Base-by-base conservation (phyloP, 1,140 invertebrate genomes). In the Diorhabda elongata region DNA sequence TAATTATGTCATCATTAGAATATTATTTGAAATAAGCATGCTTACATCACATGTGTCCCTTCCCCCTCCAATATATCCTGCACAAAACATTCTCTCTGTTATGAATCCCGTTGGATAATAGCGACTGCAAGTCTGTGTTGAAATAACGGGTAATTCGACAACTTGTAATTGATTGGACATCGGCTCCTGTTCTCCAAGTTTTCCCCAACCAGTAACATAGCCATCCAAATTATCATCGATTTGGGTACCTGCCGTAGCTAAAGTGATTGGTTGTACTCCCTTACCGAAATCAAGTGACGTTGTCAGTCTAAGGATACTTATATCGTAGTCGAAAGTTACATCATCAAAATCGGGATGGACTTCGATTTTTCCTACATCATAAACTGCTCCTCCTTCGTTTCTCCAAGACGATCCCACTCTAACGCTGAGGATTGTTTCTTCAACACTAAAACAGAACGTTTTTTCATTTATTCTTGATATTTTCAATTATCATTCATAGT, bases 181-280 rank as follows among this genome's bases (percentile, higher is more conserved):
- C 42, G 57, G 42, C 44, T 71, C 71, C 11, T 47, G 62, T 61
- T 72, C 66, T 41, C 44, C 3, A 8, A 71, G 5, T 7, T 45
- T 44, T 7, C 86, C 85, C 88, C 88, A 90, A 26, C 88, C 89
- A 8, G 87, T 84, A 43, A 87, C 84, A 67, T 82, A 82, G 6
- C 66, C 70, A 5, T 45, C 41, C 5, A 42, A 44, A n/a, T 61
- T 73, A 9, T 61, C 58, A 4, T 57, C 4, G 7, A 70, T 61
- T 43, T 45, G 9, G 4, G 56, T 65, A 44, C 66, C 42, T 41
- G 42, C 42, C 5, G 56, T 41, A 44, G 64, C 61, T 42, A 72
- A 60, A 8, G 52, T 0, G 7, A 72, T 69, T 45, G 62, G 11
- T 11, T 8, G 7, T 42, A 57, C 61, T 42, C 60, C 11, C 4